Conservation (phyloP, 2,888 invertebrate genomes). For the Agrochola circellaris region DNA sequence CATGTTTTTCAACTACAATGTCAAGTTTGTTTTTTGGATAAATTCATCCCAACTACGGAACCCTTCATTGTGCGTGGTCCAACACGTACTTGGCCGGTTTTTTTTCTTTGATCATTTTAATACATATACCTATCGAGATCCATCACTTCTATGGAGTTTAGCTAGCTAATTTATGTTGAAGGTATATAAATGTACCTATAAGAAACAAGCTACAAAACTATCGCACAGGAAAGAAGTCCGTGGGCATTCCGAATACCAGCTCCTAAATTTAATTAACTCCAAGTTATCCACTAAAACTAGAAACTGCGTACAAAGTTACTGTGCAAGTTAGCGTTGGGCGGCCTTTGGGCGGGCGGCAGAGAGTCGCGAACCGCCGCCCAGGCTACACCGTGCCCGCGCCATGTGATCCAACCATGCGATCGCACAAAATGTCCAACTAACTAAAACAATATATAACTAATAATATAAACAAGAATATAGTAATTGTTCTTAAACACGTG, state of each 20-base stretch:
- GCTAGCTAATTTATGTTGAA: neutral
- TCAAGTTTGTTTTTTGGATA: no score
- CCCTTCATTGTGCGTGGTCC: no score
- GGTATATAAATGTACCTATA: neutral
- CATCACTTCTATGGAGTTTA: neutral
- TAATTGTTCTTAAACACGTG: constrained; percentile 60
- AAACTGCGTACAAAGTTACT: constrained; percentile 69
- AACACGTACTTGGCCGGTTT: no score
- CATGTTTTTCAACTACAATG: no score
- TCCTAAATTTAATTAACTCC: constrained; percentile 17
- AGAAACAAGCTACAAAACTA: neutral
- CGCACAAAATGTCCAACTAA: constrained; percentile 67
- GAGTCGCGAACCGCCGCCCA: constrained; percentile 78
- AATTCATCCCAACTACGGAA: no score
- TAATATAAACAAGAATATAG: constrained; percentile 25
- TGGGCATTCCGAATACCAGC: constrained; percentile 3
- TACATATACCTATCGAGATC: neutral
- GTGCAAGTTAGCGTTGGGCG: constrained; percentile 68
- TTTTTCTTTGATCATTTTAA: neutral
- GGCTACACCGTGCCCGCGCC: constrained; percentile 71
- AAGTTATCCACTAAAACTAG: constrained; percentile 47
- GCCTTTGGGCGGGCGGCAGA: constrained; percentile 78
- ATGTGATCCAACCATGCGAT: constrained; percentile 73
- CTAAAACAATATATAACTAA: constrained; percentile 33
- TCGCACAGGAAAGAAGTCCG: neutral